These are phyloP conservation scores for Hippocampus guttulatus DNA, from an alignment of 2,113 vertebrate species.

Conservation along the genomic window DNA sequence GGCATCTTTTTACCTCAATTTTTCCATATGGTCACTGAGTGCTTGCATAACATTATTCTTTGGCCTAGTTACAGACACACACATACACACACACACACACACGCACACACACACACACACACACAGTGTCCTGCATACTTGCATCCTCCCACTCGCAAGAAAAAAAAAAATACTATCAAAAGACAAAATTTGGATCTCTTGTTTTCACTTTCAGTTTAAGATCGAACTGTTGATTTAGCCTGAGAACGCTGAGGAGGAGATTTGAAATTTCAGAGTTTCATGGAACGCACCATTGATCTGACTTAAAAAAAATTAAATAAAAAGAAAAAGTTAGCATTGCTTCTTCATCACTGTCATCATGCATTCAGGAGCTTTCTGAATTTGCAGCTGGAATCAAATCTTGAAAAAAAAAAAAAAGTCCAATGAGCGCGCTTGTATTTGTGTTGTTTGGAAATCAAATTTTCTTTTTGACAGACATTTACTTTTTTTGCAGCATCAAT, in stretches of 20 bases:
- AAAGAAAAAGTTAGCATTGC: too few relatives aligned
- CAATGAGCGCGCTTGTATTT: too few relatives aligned
- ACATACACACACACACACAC: not conserved
- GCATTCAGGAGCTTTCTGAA: too few relatives aligned
- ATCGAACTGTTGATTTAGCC: not conserved
- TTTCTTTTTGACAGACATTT: too few relatives aligned
- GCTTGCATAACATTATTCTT: not conserved
- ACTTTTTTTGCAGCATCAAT: too few relatives aligned
- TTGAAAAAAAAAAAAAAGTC: too few relatives aligned
- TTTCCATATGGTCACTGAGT: slow-evolving; percentile 13
- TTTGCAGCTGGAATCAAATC: too few relatives aligned
- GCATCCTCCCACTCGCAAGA: not conserved
- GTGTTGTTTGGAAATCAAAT: too few relatives aligned
- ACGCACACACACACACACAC: not conserved
- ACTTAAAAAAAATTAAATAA: too few relatives aligned
- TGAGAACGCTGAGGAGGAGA: not conserved
- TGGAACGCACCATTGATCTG: too few relatives aligned
- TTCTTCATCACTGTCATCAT: too few relatives aligned
- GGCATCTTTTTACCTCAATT: not conserved
- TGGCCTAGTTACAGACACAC: slow-evolving; percentile 33
- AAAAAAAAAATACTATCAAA: not conserved
- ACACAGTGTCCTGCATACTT: not conserved
- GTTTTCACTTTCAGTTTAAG: not conserved
- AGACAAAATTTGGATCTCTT: not conserved
- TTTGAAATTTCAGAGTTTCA: too few relatives aligned